A percentile compares a stretch with the other conserved stretches of the same genome.
Conservation (phyloP, 30 jellyfish, hydroid and myxozoan genomes). For the Turritopsis dohrnii region DNA sequence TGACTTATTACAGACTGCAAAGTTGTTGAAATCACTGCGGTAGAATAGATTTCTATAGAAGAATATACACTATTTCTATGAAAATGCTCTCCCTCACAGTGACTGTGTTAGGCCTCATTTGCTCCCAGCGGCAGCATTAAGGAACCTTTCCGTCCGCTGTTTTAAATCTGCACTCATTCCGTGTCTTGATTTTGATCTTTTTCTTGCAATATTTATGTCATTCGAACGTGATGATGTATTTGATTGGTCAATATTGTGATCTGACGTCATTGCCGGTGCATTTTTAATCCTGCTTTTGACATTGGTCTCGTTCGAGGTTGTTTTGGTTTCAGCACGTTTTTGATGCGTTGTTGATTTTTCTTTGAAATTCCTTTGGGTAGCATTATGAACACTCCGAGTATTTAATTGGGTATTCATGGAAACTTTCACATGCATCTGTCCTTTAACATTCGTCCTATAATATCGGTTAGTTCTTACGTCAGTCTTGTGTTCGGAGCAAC, state of each 20-base stretch:
- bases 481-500: background rate
- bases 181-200: background rate
- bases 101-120: no score
- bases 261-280: background rate
- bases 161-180: background rate
- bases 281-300: background rate
- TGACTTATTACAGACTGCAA: no score
- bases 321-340: background rate
- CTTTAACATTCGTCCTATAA: background rate
- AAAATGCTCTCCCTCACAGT: no score
- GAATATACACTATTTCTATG: no score
- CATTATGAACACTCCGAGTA: no score
- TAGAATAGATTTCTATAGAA: no score
- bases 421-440: no score
- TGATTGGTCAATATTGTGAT: background rate
- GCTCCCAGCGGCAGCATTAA: background rate
- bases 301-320: background rate
- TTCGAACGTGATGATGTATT: background rate
- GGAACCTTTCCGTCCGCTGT: background rate
- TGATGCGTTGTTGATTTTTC: background rate
- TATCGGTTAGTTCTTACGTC: background rate
- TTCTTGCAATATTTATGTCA: background rate
- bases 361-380: no score
- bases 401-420: no score
- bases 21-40: no score